phyloP scores from a whole-genome alignment of 2,888 invertebrate genomes.

The Euphydryas editha region DNA sequence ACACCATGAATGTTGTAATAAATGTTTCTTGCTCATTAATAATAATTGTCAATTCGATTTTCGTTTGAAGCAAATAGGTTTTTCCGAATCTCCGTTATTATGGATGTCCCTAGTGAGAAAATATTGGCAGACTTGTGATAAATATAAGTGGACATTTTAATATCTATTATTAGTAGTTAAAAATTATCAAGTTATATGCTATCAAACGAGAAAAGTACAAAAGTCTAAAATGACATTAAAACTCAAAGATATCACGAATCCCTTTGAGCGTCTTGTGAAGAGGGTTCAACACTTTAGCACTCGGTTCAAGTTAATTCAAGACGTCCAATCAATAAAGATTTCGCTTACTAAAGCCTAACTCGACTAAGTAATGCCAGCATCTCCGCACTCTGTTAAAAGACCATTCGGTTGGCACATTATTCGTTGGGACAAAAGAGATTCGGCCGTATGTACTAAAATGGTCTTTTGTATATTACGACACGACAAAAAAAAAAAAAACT shows the following conservation, averaged over 20 bases:
- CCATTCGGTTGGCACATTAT: constrained; percentile 43
- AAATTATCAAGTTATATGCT: too few relatives aligned
- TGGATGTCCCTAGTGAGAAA: too few relatives aligned
- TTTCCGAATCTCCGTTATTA: too few relatives aligned
- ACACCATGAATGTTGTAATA: too few relatives aligned
- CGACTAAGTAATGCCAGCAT: constrained; percentile 41
- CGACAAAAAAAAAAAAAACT: neutral
- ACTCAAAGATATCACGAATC: constrained; percentile 25
- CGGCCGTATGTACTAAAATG: constrained; percentile 34
- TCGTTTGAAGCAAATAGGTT: too few relatives aligned
- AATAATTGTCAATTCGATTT: too few relatives aligned
- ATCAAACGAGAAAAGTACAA: constrained; percentile 1
- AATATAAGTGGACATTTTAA: too few relatives aligned
- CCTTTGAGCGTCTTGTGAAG: constrained; percentile 26
- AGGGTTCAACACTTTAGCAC: constrained; percentile 32
- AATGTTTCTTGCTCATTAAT: too few relatives aligned
- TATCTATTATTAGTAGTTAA: too few relatives aligned
- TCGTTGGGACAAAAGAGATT: constrained; percentile 41
- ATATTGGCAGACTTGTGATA: too few relatives aligned
- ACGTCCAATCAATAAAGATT: constrained; percentile 38
- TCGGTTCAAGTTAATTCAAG: constrained; percentile 35
- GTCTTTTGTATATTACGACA: constrained; percentile 14
- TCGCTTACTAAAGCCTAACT: constrained; percentile 40
- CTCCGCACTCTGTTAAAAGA: constrained; percentile 46
- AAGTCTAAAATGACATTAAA: constrained; percentile 22